A percentile compares a stretch with the other conserved stretches of the same genome.
Conservation (phyloP, 92 coral and sea anemone species). For the Palythoa heliodiscus region DNA sequence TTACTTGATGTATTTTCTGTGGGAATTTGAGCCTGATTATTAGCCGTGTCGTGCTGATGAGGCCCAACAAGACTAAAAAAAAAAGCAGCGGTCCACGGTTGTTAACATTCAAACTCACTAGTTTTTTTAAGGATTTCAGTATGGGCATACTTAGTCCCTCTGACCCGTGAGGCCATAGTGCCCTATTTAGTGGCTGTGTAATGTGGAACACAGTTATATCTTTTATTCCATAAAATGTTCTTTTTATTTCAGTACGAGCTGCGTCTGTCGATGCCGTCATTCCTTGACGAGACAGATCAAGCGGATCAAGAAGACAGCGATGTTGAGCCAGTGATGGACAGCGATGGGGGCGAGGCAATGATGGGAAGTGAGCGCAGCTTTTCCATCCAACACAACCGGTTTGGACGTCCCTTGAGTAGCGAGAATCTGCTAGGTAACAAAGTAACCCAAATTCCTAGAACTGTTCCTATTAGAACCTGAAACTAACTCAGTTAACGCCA, state of each 20-base stretch:
- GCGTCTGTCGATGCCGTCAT: conserved; percentile 82
- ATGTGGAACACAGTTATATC: too few species aligned
- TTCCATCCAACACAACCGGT: conserved; percentile 62
- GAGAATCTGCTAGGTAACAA: conserved; percentile 91
- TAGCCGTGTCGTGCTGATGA: too few species aligned
- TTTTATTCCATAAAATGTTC: background rate
- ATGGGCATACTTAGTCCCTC: too few species aligned
- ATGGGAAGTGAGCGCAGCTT: conserved; percentile 87
- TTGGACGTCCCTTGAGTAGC: conserved; percentile 88
- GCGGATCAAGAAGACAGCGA: conserved; percentile 90
- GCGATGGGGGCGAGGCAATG: conserved; percentile 55
- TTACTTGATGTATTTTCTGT: too few species aligned
- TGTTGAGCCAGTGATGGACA: conserved; percentile 77
- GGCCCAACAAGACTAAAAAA: too few species aligned
- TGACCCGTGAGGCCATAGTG: too few species aligned
- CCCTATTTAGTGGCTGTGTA: too few species aligned
- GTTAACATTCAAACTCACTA: too few species aligned
- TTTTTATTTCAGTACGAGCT: conserved; percentile 64
- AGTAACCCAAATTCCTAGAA: background rate
- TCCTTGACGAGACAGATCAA: conserved; percentile 90
- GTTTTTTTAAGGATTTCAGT: too few species aligned
- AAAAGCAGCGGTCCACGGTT: too few species aligned
- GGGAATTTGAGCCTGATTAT: too few species aligned
- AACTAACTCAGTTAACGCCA: background rate
- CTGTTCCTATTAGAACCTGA: too few species aligned